Evolutionary conservation across 1,140 invertebrate species (phyloP), one percentile per base, ranked within the genome.

Genomic region (Drosophila kurseongensis): DNA sequence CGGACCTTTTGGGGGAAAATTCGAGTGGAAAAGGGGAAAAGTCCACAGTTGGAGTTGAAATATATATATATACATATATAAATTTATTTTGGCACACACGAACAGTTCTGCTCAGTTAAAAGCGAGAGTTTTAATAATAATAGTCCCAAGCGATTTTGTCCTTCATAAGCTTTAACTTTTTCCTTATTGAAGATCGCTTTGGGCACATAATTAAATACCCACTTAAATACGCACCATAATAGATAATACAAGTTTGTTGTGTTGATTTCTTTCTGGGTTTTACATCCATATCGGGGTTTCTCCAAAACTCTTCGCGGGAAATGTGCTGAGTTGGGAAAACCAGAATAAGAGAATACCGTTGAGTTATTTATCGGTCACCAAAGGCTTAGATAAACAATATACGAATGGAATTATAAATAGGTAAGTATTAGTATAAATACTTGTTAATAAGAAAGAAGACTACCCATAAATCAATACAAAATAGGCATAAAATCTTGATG

Each of bases 271-370:
- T 9, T n/a, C 27, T 47, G 67, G 67, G 41, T 68, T 68, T 69
- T 71, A 63, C 63, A 68, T 47, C 50, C 42, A 13, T 14, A 5
- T 8, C 16, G 50, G 67, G 63, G 27, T 56, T 69, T 65, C 50
- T 18, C 32, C 60, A 14, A 12, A 35, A 13, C 12, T 50, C 59
- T 65, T 50, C 36, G 16, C 14, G 16, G 44, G 8, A 16, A 50
- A 61, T 14, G 6, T 32, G 29, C 10, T 12, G 29, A 13, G 7
- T 16, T 44, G 58, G 63, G 10, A 67, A 67, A 51, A 61, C 59
- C 65, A 14, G 36, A 12, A 8, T 32, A n/a, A 41, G 29, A 52
- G 60, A 18, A 35, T 38, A 9, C 4, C 36, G 1, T 8, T 2
- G n/a, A 36, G 56, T 13, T 42, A 40, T 62, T 27, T 13, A 5